Base-by-base conservation (phyloP, 2,888 invertebrate species). In the Perithous albicinctus region DNA sequence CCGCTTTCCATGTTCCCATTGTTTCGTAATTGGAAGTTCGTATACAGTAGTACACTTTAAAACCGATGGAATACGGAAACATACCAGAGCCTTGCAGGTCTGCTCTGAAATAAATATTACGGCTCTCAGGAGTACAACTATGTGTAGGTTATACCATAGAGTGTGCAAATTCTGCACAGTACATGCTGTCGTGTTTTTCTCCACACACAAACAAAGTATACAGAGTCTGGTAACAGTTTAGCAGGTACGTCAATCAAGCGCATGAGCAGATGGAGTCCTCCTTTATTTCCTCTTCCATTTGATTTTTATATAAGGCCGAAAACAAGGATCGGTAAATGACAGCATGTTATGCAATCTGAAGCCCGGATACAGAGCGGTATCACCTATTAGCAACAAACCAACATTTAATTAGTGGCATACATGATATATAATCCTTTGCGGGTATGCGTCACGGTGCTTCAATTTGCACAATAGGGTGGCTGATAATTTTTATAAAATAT, bases 401-500 rank as follows among this genome's bases (percentile, higher is more conserved):
- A 59, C 41, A 35, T 67, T 79, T 43, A 35, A 79, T 77, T 69
- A 41, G 20, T 26, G 20, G 4, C 18, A 32, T 56, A 54, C 23
- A 41, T 56, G 46, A 23, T 41, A 4, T 38, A 61, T 29, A 29
- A 56, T 56, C 26, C 43, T 43, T 15, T 15, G 38, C 35, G 43
- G n/a, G 12, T 15, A 43, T 26, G 35, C 35, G 15, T 20, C 23
- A 23, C 2, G 23, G 23, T n/a, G 12, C 23, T 20, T 12, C 12
- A 8, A n/a, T 20, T 23, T 51, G 20, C 4, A n/a, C n/a, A n/a
- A n/a, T n/a, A n/a, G n/a, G n/a, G n/a, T n/a, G n/a, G n/a, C n/a
- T n/a, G n/a, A n/a, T n/a, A n/a, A n/a, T n/a, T n/a, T n/a, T n/a
- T n/a, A n/a, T n/a, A n/a, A n/a, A n/a, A n/a, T n/a, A n/a, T n/a